phyloP scores from a whole-genome alignment of 2,888 invertebrate species.

The Phasia obesa region DNA sequence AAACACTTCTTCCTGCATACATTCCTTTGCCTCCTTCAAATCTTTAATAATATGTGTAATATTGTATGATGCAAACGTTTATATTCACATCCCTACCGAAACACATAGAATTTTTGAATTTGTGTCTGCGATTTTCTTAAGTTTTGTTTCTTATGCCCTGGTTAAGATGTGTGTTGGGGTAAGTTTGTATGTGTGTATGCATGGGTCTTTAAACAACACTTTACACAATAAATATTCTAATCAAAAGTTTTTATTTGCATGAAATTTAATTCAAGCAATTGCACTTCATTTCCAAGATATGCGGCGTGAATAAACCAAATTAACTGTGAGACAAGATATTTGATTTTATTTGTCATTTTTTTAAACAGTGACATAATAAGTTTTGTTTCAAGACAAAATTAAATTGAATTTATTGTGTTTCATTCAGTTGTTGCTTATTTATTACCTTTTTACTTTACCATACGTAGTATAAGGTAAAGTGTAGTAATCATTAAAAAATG shows the following conservation, averaged over 20 bases:
- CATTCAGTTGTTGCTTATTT: not conserved
- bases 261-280: constrained; percentile 81
- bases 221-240: constrained; percentile 67
- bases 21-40: constrained; percentile 8
- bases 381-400: constrained; percentile 10
- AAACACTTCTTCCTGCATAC: constrained; percentile 2
- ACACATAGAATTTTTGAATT: not conserved
- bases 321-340: constrained; percentile 58
- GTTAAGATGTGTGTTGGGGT: constrained; percentile 13
- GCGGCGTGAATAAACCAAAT: constrained; percentile 65
- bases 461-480: too few relatives aligned
- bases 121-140: constrained; percentile 1
- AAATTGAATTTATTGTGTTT: not conserved
- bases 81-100: not conserved
- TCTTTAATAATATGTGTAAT: constrained; percentile 31
- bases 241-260: constrained; percentile 81
- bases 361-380: not conserved
- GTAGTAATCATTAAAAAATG: too few relatives aligned
- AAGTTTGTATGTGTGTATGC: not conserved
- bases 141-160: constrained; percentile 5
- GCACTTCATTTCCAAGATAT: constrained; percentile 79
- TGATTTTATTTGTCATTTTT: constrained; percentile 6
- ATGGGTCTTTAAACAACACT: constrained; percentile 35
- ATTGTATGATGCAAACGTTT: constrained; percentile 20
- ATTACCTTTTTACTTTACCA: not conserved